These are phyloP conservation scores for Gibbula magus DNA, from an alignment of 2,888 invertebrate genomes.

Conservation along the genomic window DNA sequence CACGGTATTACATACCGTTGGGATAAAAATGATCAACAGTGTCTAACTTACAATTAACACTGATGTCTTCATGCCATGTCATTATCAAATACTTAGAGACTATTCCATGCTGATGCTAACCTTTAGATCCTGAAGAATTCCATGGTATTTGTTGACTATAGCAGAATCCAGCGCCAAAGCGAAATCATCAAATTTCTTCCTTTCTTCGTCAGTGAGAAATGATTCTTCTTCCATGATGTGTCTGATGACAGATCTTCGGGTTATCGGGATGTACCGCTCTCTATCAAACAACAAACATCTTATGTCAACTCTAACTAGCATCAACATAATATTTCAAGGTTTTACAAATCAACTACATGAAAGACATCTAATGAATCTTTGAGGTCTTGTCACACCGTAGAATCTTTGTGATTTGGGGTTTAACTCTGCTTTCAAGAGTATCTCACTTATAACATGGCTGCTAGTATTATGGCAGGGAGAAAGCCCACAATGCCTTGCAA, in stretches of 20 bases:
- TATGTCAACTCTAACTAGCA: not conserved
- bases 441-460: too few species aligned
- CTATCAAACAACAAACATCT: slow-evolving; percentile 41
- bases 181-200: slow-evolving; percentile 68
- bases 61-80: too few species aligned
- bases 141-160: slow-evolving; percentile 70
- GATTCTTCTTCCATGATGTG: slow-evolving; percentile 65
- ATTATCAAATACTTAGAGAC: too few species aligned
- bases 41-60: too few species aligned
- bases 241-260: slow-evolving; percentile 66
- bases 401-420: too few species aligned
- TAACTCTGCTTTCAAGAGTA: too few species aligned
- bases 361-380: too few species aligned
- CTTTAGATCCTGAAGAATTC: slow-evolving; percentile 71
- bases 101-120: slow-evolving; percentile 41
- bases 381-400: too few species aligned
- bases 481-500: too few species aligned
- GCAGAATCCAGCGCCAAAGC: slow-evolving; percentile 69
- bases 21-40: too few species aligned
- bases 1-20: too few species aligned
- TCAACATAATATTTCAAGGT: not conserved
- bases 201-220: slow-evolving; percentile 64
- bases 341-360: not conserved
- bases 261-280: slow-evolving; percentile 71
- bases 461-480: too few species aligned